Conservation (phyloP, 2,888 invertebrate species). For the Ectemnius continuus region DNA sequence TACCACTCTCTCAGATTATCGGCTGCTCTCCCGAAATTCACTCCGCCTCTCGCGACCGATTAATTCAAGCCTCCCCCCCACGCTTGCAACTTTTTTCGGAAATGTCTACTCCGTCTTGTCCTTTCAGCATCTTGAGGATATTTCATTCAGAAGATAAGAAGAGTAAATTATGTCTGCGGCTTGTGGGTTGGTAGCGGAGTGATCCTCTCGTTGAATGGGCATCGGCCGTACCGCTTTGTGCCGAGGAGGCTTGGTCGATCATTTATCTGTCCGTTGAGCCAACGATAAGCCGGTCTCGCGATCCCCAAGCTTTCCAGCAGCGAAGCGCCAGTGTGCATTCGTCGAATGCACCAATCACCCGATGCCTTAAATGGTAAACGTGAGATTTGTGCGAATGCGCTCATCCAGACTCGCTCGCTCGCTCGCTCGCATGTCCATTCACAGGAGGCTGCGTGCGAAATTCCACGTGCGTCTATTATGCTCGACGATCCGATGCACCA, state of each 20-base stretch:
- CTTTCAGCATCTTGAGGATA: too few species aligned
- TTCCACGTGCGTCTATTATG: too few species aligned
- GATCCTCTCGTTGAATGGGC: not conserved
- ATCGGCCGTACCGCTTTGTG: not conserved
- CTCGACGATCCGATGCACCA: too few species aligned
- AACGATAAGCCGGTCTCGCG: slow-evolving; percentile 10
- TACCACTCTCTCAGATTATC: too few species aligned
- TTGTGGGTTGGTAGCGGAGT: not conserved
- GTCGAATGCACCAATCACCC: slow-evolving; percentile 17
- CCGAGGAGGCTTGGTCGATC: slow-evolving; percentile 23
- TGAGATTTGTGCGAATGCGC: not conserved
- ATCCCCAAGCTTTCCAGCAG: not conserved
- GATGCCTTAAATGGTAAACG: slow-evolving; percentile 11
- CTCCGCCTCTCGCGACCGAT: too few species aligned
- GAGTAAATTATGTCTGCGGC: too few species aligned
- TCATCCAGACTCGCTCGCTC: not conserved
- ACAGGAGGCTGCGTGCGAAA: not conserved
- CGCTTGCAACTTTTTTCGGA: too few species aligned
- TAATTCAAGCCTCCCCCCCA: too few species aligned
- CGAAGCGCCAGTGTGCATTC: slow-evolving; percentile 8
- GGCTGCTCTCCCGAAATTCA: too few species aligned
- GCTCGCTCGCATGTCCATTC: not conserved
- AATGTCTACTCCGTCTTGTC: too few species aligned
- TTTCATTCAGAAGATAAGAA: too few species aligned
- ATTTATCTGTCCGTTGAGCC: slow-evolving; percentile 18